Base-by-base conservation (phyloP, 2,113 vertebrate species). In the Pelusios castaneus region DNA sequence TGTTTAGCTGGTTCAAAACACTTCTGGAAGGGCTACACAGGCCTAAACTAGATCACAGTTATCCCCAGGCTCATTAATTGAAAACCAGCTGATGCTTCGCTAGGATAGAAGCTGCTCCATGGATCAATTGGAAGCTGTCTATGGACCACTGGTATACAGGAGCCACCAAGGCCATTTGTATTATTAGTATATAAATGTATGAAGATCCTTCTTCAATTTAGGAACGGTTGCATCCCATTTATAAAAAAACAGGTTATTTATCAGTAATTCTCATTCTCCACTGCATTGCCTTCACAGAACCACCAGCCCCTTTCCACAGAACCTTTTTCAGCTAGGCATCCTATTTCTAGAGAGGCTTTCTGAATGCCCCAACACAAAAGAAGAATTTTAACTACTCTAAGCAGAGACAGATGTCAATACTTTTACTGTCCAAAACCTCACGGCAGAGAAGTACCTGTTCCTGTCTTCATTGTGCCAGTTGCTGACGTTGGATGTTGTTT, bases 251-350 rank as follows among this genome's bases (percentile, higher is more conserved):
- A 38, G 0, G 0, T 47, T 6, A 70, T 83, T 77, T 81, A 22
- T 34, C 56, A 12, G n/a, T 1, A 13, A 49, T 49, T 54, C 73
- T 54, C 22, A 25, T 49, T 90, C n/a, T 56, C 41, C 45, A 5
- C 73, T 5, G 49, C 43, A 34, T 8, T 1, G 0, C 58, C 70
- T 90, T 47, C 56, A 78, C 70, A 21, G 54, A 49, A 16, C 47
- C 90, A 77, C 76, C n/a, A 43, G 91, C 75, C 38, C 75, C 80
- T 45, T 43, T 77, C 79, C 90, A 89, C 75, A 78, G 84, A 94
- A 76, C 88, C 86, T 70, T 84, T 73, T 85, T 78, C 87, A 54
- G 87, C 52, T 51, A 83, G 89, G 80, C 7, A 55, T 2, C 79
- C 38, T 24, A 41, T 17, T 80, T 63, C 88, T 95, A 73, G 92